These are phyloP conservation scores for Austrolebias charrua DNA, from an alignment of 2,797 vertebrate species.

Conservation along the genomic window DNA sequence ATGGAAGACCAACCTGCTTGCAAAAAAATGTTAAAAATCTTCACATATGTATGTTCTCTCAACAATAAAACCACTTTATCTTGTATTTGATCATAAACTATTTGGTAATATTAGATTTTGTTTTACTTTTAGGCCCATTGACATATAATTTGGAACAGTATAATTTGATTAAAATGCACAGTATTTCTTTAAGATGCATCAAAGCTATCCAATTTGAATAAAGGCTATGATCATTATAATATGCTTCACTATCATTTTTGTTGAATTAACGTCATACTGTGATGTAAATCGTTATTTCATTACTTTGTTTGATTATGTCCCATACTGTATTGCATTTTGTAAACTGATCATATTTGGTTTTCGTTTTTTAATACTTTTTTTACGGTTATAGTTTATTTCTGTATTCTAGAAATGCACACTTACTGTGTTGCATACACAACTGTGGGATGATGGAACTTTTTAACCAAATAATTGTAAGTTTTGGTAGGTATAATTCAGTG, in stretches of 20 bases:
- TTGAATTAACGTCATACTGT: neutral
- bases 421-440: neutral
- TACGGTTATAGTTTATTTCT: conserved; percentile 13
- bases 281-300: neutral
- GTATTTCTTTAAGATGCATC: neutral
- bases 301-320: rapidly evolving
- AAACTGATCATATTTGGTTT: neutral
- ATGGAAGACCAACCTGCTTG: conserved; percentile 6
- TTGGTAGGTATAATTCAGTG: conserved; percentile 3
- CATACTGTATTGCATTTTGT: neutral
- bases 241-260: neutral
- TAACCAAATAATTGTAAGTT: conserved; percentile 7
- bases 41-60: neutral
- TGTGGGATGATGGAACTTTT: neutral
- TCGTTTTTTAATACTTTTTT: neutral
- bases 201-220: neutral
- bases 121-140: neutral
- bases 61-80: neutral
- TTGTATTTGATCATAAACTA: neutral
- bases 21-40: neutral
- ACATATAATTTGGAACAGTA: neutral
- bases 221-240: neutral
- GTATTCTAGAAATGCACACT: neutral
- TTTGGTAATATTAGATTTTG: neutral
- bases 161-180: neutral